Evolutionary conservation across 2,797 vertebrate species (phyloP).

Genomic region (Garrulus glandarius): DNA sequence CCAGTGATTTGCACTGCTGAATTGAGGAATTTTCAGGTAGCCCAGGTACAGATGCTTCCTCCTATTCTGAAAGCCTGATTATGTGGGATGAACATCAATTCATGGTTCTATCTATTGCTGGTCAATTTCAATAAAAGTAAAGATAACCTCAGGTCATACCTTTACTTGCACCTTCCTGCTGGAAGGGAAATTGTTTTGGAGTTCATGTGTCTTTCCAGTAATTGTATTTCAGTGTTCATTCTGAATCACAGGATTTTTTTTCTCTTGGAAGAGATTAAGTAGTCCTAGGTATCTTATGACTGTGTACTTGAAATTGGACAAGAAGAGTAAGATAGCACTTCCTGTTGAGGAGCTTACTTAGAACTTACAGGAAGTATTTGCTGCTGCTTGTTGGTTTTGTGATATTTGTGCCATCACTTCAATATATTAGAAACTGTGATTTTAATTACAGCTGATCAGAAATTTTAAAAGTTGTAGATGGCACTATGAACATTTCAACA

Average conservation of each 20-base stretch:
- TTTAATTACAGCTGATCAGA: background rate
- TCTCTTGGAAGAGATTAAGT: background rate
- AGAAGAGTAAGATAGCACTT: background rate
- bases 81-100: background rate
- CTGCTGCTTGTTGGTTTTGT: background rate
- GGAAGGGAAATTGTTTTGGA: background rate
- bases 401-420: background rate
- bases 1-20: background rate
- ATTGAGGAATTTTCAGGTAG: background rate
- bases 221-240: background rate
- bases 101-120: background rate
- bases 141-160: background rate
- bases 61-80: background rate
- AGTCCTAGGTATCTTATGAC: background rate
- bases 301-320: rapidly evolving
- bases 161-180: background rate
- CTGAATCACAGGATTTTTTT: background rate
- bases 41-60: background rate
- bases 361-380: background rate
- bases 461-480: background rate
- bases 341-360: background rate
- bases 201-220: background rate
- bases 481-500: background rate
- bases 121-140: background rate
- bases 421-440: background rate